Base-by-base conservation (phyloP, 35 echinoderm and acorn worm species). In the Eucidaris tribuloides region DNA sequence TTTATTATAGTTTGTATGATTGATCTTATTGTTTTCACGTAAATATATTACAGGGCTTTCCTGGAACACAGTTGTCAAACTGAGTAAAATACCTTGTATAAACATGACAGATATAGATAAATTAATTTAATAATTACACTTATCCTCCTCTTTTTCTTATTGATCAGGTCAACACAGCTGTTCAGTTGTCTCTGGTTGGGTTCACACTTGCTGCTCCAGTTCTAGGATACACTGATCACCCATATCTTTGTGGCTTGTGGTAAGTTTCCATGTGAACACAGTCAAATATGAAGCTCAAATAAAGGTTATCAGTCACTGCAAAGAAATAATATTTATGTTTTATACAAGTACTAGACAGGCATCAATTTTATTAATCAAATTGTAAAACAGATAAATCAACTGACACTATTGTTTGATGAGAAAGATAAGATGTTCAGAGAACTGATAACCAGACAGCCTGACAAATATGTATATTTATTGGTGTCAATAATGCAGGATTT, bases 201-300 rank as follows among this genome's bases (percentile, higher is more conserved):
- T 84, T 93, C 41, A 93, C 96, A 4, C 83, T 99, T 20, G 77
- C 76, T 42, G 96, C 96, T 24, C 96, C 96, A n/a, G 87, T 99
- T 9, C 91, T 99, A 48, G 60, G 84, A 17, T 93, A 92, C 65
- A 83, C 83, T 35, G 96, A 99, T 59, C 96, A 99, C 64, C 58
- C 82, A 46, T 87, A 62, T 19, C 62, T 99, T 36, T 91, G 93
- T 60, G 87, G 76, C 40, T 71, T 99, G 41, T 93, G 96, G 96
- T 99, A 84, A 93, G 89, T 50, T 18, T 7, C 39, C 24, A 28
- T 36, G 15, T 15, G 20, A 13, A 54, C 39, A 25, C 32, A 24
- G 25, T 5, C 25, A 38, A 30, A 33, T 42, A 6, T 79, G 17
- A 29, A 20, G 5, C 17, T 20, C 80, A 40, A 24, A 20, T 82